Conservation (phyloP, 2,797 vertebrate genomes). For the Eremophila alpestris region DNA sequence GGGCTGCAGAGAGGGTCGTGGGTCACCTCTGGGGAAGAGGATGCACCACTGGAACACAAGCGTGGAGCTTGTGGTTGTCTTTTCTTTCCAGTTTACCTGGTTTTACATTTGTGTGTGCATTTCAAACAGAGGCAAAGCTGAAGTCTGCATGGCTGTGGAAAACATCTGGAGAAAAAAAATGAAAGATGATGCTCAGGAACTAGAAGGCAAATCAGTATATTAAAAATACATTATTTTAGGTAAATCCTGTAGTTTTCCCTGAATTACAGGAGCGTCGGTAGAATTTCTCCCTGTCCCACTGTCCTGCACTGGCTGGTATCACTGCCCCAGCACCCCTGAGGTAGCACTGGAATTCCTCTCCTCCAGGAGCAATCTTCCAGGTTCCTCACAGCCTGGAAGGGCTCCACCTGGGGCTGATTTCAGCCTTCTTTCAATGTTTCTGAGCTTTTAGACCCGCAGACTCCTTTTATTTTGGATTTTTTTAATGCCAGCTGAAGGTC, state of each 20-base stretch:
- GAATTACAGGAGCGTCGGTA: not conserved
- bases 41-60: fast-evolving
- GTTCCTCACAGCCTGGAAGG: not conserved
- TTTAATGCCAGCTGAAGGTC: not conserved
- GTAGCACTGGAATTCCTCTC: fast-evolving
- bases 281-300: not conserved
- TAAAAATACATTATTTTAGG: not conserved
- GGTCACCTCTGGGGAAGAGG: not conserved
- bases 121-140: not conserved
- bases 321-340: not conserved
- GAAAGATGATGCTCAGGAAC: not conserved
- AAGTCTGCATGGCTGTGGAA: not conserved
- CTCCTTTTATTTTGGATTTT: not conserved
- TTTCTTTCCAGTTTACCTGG: not conserved
- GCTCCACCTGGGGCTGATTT: not conserved
- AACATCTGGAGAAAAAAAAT: not conserved
- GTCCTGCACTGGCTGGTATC: fast-evolving
- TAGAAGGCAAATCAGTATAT: not conserved
- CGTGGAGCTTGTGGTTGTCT: not conserved
- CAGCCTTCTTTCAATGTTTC: not conserved
- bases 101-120: fast-evolving
- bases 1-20: too few relatives aligned
- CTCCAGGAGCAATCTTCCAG: too few relatives aligned
- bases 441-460: not conserved
- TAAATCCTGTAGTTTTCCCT: not conserved